These are phyloP conservation scores for Benthochromis sp. DNA, from an alignment of 2,113 vertebrate genomes.

Conservation along the genomic window DNA sequence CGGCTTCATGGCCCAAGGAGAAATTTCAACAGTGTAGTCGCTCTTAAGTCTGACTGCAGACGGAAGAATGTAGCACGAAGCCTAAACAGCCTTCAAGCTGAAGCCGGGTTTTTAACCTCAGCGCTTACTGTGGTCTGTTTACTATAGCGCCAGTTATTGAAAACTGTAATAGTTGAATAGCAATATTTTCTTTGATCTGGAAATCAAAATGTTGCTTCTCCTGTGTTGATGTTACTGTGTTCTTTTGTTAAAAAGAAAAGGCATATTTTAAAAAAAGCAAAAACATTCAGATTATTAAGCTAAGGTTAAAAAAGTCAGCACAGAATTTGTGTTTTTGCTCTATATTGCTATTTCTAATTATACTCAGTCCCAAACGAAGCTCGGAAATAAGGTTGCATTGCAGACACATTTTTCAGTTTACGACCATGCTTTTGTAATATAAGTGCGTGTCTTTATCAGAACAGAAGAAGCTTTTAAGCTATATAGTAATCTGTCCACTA, in stretches of 20 bases:
- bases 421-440: neutral
- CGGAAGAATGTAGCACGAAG: neutral
- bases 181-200: neutral
- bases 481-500: neutral
- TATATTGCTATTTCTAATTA: neutral
- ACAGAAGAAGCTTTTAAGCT: neutral
- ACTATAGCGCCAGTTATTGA: neutral
- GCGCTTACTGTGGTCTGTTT: neutral
- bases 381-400: neutral
- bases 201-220: neutral
- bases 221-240: neutral
- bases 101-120: neutral
- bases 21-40: slow-evolving; percentile 5
- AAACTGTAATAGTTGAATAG: neutral
- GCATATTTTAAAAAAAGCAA: neutral
- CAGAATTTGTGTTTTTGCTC: neutral
- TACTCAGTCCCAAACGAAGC: neutral
- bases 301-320: neutral
- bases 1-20: slow-evolving; percentile 7
- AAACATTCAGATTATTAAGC: neutral
- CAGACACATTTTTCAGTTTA: neutral
- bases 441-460: neutral
- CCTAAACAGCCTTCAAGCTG: neutral
- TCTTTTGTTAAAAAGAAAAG: neutral
- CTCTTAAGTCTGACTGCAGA: neutral